These are phyloP conservation scores for Triplophysa yarkandensis DNA, from an alignment of 2,797 vertebrate genomes.

Conservation along the genomic window DNA sequence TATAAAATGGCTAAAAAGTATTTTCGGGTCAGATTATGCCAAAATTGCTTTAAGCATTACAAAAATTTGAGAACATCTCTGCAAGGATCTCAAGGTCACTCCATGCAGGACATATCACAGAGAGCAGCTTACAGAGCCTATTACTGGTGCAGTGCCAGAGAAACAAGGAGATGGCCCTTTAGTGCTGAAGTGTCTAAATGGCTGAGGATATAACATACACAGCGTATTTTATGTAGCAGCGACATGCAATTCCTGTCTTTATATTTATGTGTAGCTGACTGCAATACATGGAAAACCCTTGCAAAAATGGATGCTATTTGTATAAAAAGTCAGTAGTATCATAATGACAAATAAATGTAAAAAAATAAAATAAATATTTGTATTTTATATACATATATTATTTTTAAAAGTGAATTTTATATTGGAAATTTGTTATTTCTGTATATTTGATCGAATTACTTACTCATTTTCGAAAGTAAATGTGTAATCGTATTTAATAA, in stretches of 20 bases:
- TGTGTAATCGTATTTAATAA: no score
- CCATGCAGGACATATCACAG: neutral
- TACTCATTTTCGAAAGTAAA: no score
- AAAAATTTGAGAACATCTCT: neutral
- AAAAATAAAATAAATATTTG: no score
- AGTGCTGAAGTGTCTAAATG: constrained; percentile 31
- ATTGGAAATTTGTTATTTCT: no score
- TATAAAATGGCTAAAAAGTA: no score
- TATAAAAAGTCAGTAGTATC: no score
- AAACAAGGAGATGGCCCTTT: constrained; percentile 10
- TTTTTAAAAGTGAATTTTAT: no score
- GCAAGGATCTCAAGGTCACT: neutral
- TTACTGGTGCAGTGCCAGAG: neutral
- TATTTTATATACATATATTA: no score
- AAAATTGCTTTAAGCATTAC: neutral
- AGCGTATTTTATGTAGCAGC: constrained; percentile 20
- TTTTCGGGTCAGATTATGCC: no score
- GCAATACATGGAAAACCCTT: neutral
- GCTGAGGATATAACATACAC: neutral
- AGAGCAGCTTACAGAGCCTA: constrained; percentile 1
- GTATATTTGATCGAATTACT: no score
- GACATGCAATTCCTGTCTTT: neutral
- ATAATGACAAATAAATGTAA: no score
- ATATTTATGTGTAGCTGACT: constrained; percentile 12
- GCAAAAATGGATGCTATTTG: no score